These are phyloP conservation scores for Apus apus DNA, from an alignment of 2,113 vertebrate species.

Conservation along the genomic window DNA sequence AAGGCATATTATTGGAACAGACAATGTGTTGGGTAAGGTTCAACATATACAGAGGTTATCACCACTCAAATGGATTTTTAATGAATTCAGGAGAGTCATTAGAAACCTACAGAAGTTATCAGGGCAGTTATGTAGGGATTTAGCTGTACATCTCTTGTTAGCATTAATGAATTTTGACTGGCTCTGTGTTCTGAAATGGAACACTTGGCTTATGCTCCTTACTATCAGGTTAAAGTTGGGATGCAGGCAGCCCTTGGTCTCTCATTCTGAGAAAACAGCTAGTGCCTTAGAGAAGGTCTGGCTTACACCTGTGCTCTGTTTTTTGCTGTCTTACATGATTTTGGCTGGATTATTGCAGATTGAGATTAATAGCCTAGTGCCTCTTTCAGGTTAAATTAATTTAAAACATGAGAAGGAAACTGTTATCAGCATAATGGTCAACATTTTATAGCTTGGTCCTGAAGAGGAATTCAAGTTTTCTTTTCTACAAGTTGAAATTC, in stretches of 20 bases:
- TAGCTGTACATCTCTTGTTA: not conserved
- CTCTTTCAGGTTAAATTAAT: not conserved
- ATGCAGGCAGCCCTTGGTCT: not conserved
- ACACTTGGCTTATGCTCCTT: not conserved
- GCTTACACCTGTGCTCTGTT: not conserved
- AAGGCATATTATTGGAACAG: not conserved
- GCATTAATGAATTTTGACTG: not conserved
- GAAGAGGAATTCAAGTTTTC: not conserved
- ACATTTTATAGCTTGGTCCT: not conserved
- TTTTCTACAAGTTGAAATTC: not conserved
- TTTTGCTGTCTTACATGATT: not conserved
- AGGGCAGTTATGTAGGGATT: not conserved
- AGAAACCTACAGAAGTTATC: slow-evolving; percentile 21
- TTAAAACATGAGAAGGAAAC: not conserved
- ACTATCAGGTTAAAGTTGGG: not conserved
- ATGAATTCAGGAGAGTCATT: not conserved
- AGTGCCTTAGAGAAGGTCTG: not conserved
- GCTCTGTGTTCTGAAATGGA: not conserved
- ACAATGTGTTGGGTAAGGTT: not conserved
- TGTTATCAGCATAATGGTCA: not conserved
- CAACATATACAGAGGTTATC: not conserved
- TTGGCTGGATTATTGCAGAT: not conserved
- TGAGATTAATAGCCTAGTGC: not conserved
- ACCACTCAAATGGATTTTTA: slow-evolving; percentile 18
- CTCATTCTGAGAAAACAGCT: not conserved